Evolutionary conservation across 2,797 vertebrate species (phyloP).

Genomic region (Sarcoramphus papa): DNA sequence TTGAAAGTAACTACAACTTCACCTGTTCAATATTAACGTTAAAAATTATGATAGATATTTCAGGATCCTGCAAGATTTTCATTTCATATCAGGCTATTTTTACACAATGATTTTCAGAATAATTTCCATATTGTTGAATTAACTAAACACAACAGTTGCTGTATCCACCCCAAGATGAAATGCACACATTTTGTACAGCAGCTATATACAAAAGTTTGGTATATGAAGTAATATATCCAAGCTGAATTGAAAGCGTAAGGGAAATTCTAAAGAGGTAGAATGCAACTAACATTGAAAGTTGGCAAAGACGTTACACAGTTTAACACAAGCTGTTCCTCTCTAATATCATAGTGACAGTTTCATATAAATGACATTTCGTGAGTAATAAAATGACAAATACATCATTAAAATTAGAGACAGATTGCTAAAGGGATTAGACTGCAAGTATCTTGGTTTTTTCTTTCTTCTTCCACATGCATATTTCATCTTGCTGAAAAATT

Average conservation of each 20-base stretch:
- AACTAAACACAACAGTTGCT: not conserved
- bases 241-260: not conserved
- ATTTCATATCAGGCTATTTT: not conserved
- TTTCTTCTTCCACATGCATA: slow-evolving; percentile 36
- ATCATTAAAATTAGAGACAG: slow-evolving; percentile 68
- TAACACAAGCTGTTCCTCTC: slow-evolving; percentile 60
- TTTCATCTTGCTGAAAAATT: slow-evolving; percentile 42
- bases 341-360: slow-evolving; percentile 62
- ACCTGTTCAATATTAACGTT: not conserved
- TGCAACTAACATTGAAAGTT: slow-evolving; percentile 10
- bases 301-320: slow-evolving; percentile 17
- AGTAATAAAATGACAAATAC: slow-evolving; percentile 66
- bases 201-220: not conserved
- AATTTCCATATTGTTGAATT: not conserved
- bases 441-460: slow-evolving; percentile 25
- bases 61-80: not conserved
- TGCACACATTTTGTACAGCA: not conserved
- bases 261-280: slow-evolving; percentile 29
- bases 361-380: slow-evolving; percentile 56
- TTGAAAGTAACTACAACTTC: not conserved
- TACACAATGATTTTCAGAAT: not conserved
- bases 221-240: not conserved
- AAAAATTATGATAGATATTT: not conserved
- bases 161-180: not conserved
- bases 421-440: slow-evolving; percentile 58